phyloP scores from a whole-genome alignment of 2,888 invertebrate species.

The Chouioia cunea region DNA sequence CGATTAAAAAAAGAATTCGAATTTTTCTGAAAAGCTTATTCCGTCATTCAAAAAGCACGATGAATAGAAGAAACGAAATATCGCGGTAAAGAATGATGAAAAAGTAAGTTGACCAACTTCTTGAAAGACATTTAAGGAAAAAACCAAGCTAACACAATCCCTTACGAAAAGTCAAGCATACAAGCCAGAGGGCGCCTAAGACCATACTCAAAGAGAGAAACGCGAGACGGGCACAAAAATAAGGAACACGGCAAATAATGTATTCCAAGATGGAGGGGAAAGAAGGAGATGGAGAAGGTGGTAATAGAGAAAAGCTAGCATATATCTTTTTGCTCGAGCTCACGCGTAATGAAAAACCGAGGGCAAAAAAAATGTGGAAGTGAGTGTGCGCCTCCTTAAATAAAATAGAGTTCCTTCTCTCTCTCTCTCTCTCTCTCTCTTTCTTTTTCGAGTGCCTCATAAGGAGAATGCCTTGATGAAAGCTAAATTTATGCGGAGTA shows the following conservation, averaged over 20 bases:
- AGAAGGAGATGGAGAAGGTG: slow-evolving; percentile 43
- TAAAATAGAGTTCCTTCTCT: slow-evolving; percentile 64
- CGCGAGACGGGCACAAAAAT: slow-evolving; percentile 58
- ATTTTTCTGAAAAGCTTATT: no score
- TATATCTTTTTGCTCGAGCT: slow-evolving; percentile 39
- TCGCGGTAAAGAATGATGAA: no score
- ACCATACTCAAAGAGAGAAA: slow-evolving; percentile 20
- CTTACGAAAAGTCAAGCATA: neutral
- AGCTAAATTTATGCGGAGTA: slow-evolving; percentile 32
- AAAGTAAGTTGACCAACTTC: no score
- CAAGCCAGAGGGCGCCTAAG: slow-evolving; percentile 15
- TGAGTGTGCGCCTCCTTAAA: slow-evolving; percentile 59
- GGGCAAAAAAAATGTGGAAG: slow-evolving; percentile 43
- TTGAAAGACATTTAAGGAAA: neutral
- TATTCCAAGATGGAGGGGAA: slow-evolving; percentile 54
- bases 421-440: slow-evolving; percentile 37
- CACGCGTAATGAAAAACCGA: slow-evolving; percentile 67
- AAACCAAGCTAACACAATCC: neutral
- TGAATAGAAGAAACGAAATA: no score
- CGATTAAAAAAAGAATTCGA: no score
- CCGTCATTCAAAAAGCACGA: no score
- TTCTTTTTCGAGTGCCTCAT: slow-evolving; percentile 12
- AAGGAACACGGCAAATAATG: slow-evolving; percentile 64
- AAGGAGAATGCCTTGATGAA: slow-evolving; percentile 40
- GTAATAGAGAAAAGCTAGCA: slow-evolving; percentile 48